phyloP scores from a whole-genome alignment of 1,140 invertebrate genomes.

The Caenorhabditis tropicalis region DNA sequence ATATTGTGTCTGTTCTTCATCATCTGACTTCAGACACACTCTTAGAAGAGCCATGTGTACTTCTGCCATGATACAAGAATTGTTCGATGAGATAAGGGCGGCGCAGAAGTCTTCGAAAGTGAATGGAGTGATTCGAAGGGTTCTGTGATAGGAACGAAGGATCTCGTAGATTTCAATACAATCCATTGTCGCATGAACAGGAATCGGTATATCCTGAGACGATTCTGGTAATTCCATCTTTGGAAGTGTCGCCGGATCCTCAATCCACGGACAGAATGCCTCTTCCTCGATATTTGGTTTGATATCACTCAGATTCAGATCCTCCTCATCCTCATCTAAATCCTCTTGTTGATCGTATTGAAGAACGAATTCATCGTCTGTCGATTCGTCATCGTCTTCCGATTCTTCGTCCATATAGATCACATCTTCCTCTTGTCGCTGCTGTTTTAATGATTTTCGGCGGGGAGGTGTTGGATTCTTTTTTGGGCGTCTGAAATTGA shows the following conservation, averaged over 20 bases:
- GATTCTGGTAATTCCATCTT: constrained; percentile 12
- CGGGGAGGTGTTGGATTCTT: not conserved
- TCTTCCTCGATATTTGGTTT: not conserved
- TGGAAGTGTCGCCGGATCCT: constrained; percentile 22
- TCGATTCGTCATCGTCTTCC: not conserved
- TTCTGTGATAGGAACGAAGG: constrained; percentile 46
- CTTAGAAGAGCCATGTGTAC: constrained; percentile 55
- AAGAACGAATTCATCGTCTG: not conserved
- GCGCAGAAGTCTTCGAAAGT: constrained; percentile 58
- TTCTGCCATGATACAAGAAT: constrained; percentile 52
- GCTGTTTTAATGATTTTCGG: not conserved
- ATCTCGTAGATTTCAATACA: constrained; percentile 56
- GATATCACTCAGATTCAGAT: not conserved
- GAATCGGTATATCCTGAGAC: constrained; percentile 29
- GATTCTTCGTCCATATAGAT: constrained; percentile 29
- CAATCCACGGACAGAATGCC: constrained; percentile 42
- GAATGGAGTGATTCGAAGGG: constrained; percentile 54
- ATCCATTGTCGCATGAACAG: constrained; percentile 18
- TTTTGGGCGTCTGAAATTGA: not conserved
- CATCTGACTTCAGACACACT: constrained; percentile 49
- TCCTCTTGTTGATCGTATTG: not conserved
- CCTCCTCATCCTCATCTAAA: not conserved
- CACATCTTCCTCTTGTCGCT: not conserved
- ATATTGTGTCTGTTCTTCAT: constrained; percentile 56
- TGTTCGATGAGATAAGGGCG: constrained; percentile 49